These are phyloP conservation scores for Todiramphus chloris DNA, from an alignment of 2,113 vertebrate species.

Conservation along the genomic window DNA sequence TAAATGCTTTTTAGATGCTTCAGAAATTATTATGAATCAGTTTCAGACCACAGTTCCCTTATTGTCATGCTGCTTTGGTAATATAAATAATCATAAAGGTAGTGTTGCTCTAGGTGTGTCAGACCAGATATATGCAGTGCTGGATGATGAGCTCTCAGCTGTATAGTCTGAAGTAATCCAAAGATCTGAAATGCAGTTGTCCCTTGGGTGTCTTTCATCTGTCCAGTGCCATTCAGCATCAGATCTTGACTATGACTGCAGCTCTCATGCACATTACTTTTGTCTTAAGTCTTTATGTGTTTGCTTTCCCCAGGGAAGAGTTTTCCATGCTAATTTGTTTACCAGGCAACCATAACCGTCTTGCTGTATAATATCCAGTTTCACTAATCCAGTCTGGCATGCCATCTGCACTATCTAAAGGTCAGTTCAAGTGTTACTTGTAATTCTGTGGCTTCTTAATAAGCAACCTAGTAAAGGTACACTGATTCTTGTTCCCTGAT, in stretches of 20 bases:
- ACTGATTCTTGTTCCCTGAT: not conserved
- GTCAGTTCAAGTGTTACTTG: not conserved
- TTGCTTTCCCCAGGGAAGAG: not conserved
- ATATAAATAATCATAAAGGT: not conserved
- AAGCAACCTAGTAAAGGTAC: not conserved
- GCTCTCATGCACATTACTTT: accelerated
- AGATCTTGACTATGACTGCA: not conserved
- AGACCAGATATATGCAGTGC: not conserved
- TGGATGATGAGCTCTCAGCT: not conserved
- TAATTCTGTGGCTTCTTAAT: not conserved
- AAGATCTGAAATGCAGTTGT: not conserved
- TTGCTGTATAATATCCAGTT: not conserved
- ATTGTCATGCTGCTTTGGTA: not conserved
- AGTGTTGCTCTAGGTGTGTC: not conserved
- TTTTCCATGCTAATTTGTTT: not conserved
- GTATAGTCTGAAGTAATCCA: not conserved
- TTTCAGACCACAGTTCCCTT: not conserved
- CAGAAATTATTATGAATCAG: not conserved
- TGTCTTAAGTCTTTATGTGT: not conserved
- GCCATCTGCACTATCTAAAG: conserved; percentile 10
- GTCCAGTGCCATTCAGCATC: not conserved
- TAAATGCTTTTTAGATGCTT: not conserved
- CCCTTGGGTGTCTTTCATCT: not conserved
- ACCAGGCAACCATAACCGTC: not conserved
- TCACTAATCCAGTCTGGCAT: conserved; percentile 18